phyloP scores from a whole-genome alignment of 1,140 invertebrate genomes.

The Macrobrachium rosenbergii region DNA sequence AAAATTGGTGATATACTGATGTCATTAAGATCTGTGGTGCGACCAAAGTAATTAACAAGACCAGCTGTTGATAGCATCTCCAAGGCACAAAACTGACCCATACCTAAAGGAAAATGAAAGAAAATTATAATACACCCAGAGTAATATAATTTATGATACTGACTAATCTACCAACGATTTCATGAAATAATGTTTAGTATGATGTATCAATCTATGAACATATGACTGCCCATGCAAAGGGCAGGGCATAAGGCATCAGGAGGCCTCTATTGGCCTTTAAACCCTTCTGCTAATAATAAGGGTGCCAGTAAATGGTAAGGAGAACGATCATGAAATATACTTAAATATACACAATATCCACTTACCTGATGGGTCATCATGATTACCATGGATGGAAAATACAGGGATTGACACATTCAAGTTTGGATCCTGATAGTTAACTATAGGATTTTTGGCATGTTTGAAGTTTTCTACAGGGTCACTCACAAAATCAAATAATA shows the following conservation, averaged over 20 bases:
- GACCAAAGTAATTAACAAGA: slow-evolving; percentile 74
- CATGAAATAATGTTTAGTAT: too few relatives aligned
- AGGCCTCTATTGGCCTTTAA: too few relatives aligned
- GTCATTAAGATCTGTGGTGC: slow-evolving; percentile 77
- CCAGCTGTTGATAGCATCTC: slow-evolving; percentile 84
- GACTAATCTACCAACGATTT: too few relatives aligned
- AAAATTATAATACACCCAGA: slow-evolving; percentile 52
- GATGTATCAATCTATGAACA: too few relatives aligned
- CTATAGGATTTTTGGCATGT: slow-evolving; percentile 73
- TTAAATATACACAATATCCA: too few relatives aligned
- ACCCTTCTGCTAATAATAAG: too few relatives aligned
- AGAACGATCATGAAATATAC: too few relatives aligned
- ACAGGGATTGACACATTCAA: slow-evolving; percentile 91
- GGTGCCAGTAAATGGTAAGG: too few relatives aligned
- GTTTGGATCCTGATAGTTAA: slow-evolving; percentile 97
- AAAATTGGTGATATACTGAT: slow-evolving; percentile 87
- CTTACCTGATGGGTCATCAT: slow-evolving; percentile 93
- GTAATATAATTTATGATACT: slow-evolving; percentile 29
- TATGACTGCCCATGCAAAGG: too few relatives aligned
- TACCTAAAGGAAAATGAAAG: slow-evolving; percentile 69
- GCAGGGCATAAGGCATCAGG: too few relatives aligned
- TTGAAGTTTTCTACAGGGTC: slow-evolving; percentile 79
- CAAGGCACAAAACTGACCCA: slow-evolving; percentile 78
- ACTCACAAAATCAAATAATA: slow-evolving; percentile 81
- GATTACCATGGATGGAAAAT: slow-evolving; percentile 95